Conservation (phyloP, 2,113 vertebrate genomes). For the Eulacestoma nigropectus region DNA sequence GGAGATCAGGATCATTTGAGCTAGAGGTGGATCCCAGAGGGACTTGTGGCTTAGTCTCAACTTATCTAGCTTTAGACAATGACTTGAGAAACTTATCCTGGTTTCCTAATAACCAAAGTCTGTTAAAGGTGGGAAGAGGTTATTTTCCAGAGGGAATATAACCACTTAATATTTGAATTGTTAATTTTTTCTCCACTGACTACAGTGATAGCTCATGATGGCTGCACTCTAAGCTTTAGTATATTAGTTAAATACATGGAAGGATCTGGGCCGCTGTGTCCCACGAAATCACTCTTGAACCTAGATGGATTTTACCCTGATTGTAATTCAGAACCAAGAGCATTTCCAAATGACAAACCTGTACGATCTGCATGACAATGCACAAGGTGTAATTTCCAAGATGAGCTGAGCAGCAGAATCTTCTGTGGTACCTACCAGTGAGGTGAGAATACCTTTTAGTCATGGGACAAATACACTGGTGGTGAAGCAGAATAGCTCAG, state of each 20-base stretch:
- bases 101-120: background rate
- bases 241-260: background rate
- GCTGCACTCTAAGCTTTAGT: background rate
- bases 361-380: background rate
- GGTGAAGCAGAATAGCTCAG: background rate
- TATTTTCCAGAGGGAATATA: background rate
- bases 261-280: background rate
- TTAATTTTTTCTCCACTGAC: background rate
- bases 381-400: background rate
- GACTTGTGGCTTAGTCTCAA: background rate
- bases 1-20: background rate
- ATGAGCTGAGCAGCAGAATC: background rate
- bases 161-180: background rate
- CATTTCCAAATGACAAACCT: background rate
- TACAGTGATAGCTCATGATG: background rate
- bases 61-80: background rate
- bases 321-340: background rate
- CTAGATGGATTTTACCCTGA: background rate
- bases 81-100: background rate
- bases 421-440: background rate
- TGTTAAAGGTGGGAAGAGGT: background rate
- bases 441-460: background rate
- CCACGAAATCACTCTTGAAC: background rate
- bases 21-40: background rate
- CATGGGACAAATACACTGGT: background rate